phyloP scores from a whole-genome alignment of 2,113 vertebrate species.

The Corythaeola cristata region DNA sequence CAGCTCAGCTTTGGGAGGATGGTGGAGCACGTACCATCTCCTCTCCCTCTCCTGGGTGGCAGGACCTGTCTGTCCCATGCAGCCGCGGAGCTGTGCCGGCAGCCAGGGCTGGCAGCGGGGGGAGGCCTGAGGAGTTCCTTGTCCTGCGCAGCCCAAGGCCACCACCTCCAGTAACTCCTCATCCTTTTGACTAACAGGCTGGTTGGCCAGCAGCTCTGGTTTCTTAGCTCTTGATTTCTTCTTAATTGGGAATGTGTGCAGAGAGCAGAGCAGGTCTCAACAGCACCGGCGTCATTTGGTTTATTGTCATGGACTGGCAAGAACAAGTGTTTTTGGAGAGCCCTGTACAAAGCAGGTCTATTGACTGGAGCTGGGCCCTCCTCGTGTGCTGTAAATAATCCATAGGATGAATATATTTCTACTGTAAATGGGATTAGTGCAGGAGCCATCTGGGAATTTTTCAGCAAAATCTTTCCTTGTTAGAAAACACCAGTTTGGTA shows the following conservation, averaged over 20 bases:
- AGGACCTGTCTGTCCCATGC: neutral
- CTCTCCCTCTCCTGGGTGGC: neutral
- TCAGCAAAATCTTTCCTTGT: neutral
- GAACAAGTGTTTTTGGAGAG: neutral
- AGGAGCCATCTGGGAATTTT: neutral
- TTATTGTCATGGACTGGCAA: neutral
- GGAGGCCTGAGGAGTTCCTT: neutral
- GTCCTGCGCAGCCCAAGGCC: fast-evolving
- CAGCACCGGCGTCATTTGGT: neutral
- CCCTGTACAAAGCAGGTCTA: neutral
- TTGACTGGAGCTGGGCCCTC: neutral
- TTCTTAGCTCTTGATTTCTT: neutral
- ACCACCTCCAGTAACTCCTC: neutral
- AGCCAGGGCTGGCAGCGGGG: neutral
- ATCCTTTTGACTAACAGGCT: conserved; percentile 3
- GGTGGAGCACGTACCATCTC: neutral
- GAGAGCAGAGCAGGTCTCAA: neutral
- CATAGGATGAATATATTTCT: neutral
- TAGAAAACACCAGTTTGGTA: neutral
- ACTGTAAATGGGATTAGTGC: neutral
- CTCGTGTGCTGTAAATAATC: neutral
- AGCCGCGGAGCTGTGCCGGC: neutral
- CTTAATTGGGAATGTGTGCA: neutral
- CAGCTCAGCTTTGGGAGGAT: neutral
- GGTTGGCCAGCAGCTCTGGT: neutral